Evolutionary conservation across 2,888 invertebrate species (phyloP), one percentile per base, ranked within the genome.

Genomic region (Selenia dentaria): DNA sequence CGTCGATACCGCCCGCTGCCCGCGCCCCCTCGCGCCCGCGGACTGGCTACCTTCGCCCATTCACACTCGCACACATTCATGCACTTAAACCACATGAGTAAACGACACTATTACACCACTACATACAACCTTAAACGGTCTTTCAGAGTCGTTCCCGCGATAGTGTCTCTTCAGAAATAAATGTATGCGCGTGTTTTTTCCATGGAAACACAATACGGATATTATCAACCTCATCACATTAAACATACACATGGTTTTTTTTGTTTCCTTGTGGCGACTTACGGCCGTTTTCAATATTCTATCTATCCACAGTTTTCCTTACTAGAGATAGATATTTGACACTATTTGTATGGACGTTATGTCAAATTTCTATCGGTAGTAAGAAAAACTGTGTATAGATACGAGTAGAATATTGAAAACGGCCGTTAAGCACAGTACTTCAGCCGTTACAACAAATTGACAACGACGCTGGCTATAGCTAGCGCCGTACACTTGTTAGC

Each of bases 1-100:
- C 80, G 86, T 87, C 89, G 81, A 86, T 86, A 85, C 84, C 81
- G 62, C 82, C 46, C 78, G 41, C 25, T 18, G 11, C 41, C 75
- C 73, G 64, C 68, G 59, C 64, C 58, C 62, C 62, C 60, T 57
- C 57, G 45, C 70, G 37, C 67, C 54, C 59, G 22, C 22, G 45
- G 58, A 57, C 34, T 14, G 25, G 54, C 67, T 64, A 64, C 70
- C 77, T 74, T 70, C 70, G 72, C 77, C 83, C 87, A 87, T 86
- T 86, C 88, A 87, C 81, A 74, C 75, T 59, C 79, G 72, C 85
- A 81, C 83, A 83, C 83, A 75, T 37, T 28, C 57, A 51, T 48
- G 24, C 51, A 56, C 54, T 54, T 45, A 41, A 32, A 54, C 53
- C 50, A 29, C 28, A 35, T 34, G 13, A 16, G 52, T 52, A 59